Evolutionary conservation across 2,797 vertebrate genomes (phyloP), one percentile per base, ranked within the genome.

Genomic region (Scomberomorus guttatus): DNA sequence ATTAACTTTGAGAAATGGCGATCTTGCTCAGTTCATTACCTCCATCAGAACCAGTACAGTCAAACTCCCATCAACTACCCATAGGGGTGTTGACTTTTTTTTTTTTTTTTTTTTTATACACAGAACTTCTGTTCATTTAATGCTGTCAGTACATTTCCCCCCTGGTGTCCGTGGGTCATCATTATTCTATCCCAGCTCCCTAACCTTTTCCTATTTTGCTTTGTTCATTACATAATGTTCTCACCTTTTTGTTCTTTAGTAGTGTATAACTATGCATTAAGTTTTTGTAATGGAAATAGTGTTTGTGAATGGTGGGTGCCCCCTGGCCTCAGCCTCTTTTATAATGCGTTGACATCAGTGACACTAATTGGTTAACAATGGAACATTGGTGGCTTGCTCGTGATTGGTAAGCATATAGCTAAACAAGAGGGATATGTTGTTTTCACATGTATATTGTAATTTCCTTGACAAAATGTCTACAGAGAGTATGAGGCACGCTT

Each of bases 401-500:
- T 61, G 11, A 34, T 37, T 11, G 5, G 2, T 52, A 60, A 39
- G 29, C 2, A 20, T 17, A 42, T 6, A 5, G 8, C 15, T 32
- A 14, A 62, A 52, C 2, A 32, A 2, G 10, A 13, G 34, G 11
- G 3, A 62, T 6, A 7, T 63, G 29, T 55, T 63, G 29, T 51
- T 58, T 52, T 22, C 1, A 5, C 39, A 20, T 73, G 3, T 46
- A n/a, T 88, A 10, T 74, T 22, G 77, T 12, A 56, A 24, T 92
- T 95, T 95, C 96, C 96, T 97, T 98, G 93, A 99, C 93, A 75
- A 73, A 42, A 24, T 2, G 54, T 81, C 18, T 84, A 67, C 94
- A 99, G 98, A 94, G 98, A 99, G 74, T 99, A 97, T 1, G 98
- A 99, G 81, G 96, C 96, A 0, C 97, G 98, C 29, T 79, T 99